Percentiles rank a stretch among this genome's conserved stretches.
phyloP scores from a whole-genome alignment of 2,797 vertebrate species.

The Gobionotothen gibberifrons region DNA sequence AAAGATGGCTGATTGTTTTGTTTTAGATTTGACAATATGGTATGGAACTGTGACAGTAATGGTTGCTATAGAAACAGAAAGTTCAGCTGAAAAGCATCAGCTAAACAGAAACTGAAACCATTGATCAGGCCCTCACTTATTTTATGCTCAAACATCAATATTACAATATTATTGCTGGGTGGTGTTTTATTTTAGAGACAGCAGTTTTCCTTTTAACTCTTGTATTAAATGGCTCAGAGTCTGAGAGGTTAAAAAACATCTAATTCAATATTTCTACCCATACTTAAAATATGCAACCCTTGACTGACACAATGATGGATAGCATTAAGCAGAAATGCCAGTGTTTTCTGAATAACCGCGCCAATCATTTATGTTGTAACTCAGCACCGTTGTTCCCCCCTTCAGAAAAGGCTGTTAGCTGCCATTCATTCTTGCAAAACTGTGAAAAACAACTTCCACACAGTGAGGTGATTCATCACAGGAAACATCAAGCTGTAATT shows the following conservation, averaged over 20 bases:
- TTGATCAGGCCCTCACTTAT: neutral
- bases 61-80: slow-evolving; percentile 20
- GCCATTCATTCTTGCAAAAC: slow-evolving; percentile 39
- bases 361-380: slow-evolving; percentile 36
- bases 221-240: neutral
- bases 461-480: slow-evolving; percentile 50
- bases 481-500: slow-evolving; percentile 49
- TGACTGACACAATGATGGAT: slow-evolving; percentile 43
- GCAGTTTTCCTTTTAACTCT: neutral
- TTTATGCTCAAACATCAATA: neutral
- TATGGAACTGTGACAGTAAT: neutral
- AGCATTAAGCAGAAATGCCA: neutral
- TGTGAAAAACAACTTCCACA: slow-evolving; percentile 50
- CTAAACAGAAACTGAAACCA: slow-evolving; percentile 1
- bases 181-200: neutral
- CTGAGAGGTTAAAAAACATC: neutral
- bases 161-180: neutral
- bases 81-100: neutral
- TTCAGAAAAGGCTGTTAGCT: slow-evolving; percentile 55
- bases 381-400: slow-evolving; percentile 42
- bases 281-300: slow-evolving; percentile 9
- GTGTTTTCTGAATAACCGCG: slow-evolving; percentile 28
- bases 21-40: neutral
- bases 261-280: neutral
- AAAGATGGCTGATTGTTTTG: neutral